Evolutionary conservation across 2,797 vertebrate genomes (phyloP).

Genomic region (Mareca penelope): DNA sequence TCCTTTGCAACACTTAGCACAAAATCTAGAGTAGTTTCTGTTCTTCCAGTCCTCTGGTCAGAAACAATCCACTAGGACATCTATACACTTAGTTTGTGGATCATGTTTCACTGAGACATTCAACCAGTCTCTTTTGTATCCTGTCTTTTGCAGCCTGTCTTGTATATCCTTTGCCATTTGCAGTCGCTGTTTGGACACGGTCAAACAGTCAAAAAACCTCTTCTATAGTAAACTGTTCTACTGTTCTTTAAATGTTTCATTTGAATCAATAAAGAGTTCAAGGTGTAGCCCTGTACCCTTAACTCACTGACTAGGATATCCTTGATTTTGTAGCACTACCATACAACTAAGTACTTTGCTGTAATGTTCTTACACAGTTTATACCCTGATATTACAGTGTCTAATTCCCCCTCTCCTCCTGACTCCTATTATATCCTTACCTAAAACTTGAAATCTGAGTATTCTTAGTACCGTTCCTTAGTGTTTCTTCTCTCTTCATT

Average conservation of each 20-base stretch:
- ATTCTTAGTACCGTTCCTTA: not conserved
- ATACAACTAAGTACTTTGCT: not conserved
- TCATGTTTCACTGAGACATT: not conserved
- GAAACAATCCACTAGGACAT: not conserved
- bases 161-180: not conserved
- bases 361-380: rapidly evolving
- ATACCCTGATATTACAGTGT: not conserved
- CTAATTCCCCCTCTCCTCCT: not conserved
- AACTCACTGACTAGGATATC: not conserved
- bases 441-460: not conserved
- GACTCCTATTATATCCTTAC: not conserved
- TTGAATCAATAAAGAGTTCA: not conserved
- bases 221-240: not conserved
- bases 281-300: rapidly evolving
- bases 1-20: not conserved
- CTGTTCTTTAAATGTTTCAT: not conserved
- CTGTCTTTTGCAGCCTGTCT: not conserved
- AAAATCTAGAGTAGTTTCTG: not conserved
- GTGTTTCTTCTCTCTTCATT: not conserved
- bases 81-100: not conserved
- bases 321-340: not conserved
- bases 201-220: not conserved
- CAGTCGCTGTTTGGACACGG: rapidly evolving
- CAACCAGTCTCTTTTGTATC: not conserved
- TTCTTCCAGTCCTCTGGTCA: not conserved